Conservation (phyloP, 2,113 vertebrate species). For the Erinaceus europaeus region DNA sequence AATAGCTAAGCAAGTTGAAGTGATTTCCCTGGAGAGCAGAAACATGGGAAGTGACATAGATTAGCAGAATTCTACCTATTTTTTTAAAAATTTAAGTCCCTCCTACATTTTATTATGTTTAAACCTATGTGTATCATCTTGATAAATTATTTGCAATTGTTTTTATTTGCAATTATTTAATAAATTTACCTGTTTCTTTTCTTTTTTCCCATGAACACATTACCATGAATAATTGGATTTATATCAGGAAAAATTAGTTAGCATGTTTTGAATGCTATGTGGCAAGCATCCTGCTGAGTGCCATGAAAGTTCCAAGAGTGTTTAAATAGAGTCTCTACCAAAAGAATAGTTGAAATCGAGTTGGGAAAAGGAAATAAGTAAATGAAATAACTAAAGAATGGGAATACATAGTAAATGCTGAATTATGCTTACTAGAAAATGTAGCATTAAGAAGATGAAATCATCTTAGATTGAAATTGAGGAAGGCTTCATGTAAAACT, state of each 20-base stretch:
- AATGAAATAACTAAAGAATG: not conserved
- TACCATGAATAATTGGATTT: not conserved
- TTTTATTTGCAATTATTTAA: slow-evolving; percentile 4
- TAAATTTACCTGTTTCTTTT: not conserved
- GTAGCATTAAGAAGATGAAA: not conserved
- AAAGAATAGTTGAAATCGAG: not conserved
- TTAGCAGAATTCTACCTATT: too few species aligned
- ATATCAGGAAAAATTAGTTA: slow-evolving; percentile 11
- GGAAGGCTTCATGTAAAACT: not conserved
- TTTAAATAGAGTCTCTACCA: not conserved
- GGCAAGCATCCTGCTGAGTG: not conserved
- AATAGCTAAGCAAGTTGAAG: not conserved
- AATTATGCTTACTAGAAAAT: slow-evolving; percentile 3
- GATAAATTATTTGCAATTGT: not conserved
- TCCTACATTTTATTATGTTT: not conserved
- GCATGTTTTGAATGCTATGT: not conserved
- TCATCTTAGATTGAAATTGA: not conserved
- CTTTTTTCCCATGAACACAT: not conserved
- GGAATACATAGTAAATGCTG: not conserved
- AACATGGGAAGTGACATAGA: not conserved
- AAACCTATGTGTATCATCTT: not conserved
- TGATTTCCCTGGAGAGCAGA: not conserved
- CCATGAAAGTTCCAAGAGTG: not conserved
- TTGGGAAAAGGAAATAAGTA: not conserved
- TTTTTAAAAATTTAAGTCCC: too few species aligned